phyloP scores from a whole-genome alignment of 2,888 invertebrate genomes.

The Agrotis clavis region DNA sequence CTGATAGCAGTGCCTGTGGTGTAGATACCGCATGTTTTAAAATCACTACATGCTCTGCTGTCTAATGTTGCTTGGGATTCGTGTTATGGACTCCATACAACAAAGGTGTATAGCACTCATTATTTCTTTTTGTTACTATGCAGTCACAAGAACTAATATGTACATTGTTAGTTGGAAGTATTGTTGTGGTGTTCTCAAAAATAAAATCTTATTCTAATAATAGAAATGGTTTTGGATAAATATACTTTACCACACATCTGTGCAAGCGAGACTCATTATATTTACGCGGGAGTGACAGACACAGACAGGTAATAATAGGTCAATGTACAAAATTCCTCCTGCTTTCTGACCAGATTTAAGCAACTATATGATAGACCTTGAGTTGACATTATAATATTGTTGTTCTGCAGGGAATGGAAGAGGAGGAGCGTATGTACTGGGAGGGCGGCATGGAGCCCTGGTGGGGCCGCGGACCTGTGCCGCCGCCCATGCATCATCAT shows the following conservation, averaged over 20 bases:
- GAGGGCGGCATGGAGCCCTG: conserved; percentile 94
- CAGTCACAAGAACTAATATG: not conserved
- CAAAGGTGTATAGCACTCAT: too few species aligned
- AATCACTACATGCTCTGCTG: not conserved
- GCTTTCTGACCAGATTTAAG: not conserved
- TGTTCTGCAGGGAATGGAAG: conserved; percentile 92
- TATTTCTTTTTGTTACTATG: not conserved
- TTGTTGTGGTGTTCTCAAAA: too few species aligned
- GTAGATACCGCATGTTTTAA: conserved; percentile 15
- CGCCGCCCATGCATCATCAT: conserved; percentile 81
- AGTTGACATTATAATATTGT: not conserved
- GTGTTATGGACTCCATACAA: not conserved
- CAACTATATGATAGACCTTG: not conserved
- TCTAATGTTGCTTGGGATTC: not conserved
- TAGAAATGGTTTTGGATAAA: too few species aligned
- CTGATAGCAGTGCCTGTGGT: not conserved
- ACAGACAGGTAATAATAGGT: too few species aligned
- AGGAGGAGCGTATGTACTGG: conserved; percentile 96
- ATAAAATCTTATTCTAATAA: too few species aligned
- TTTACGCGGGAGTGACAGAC: too few species aligned
- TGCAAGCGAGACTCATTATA: too few species aligned
- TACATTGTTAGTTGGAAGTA: too few species aligned
- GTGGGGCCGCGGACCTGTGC: conserved; percentile 88
- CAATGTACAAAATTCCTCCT: too few species aligned
- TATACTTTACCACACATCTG: too few species aligned